Evolutionary conservation across 2,888 invertebrate species (phyloP), one percentile per base, ranked within the genome.

Genomic region (Pilophorus perplexus): DNA sequence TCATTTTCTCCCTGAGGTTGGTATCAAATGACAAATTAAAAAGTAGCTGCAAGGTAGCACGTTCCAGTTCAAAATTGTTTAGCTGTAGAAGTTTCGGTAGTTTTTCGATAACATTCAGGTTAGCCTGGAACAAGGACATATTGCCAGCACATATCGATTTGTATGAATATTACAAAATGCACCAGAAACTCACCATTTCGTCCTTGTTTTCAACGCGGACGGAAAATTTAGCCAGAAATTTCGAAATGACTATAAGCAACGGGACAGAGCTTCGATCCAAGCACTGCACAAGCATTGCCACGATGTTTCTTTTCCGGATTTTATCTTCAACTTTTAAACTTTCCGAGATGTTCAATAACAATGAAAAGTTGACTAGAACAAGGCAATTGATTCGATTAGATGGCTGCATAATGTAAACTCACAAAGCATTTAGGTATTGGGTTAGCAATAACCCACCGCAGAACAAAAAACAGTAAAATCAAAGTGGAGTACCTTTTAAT

Each of bases 1-100:
- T 86, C 88, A 99, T 95, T 80, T 89, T 89, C 72, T 85, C 86
- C 48, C 96, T 82, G 68, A 94, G 78, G 75, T 88, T 88, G 20
- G 87, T 83, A 77, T 98, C 97, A 79, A 99, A 99, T 10, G 96
- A 94, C 71, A 99, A 84, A 83, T 99, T 99, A 76, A 93, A 93
- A 18, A 99, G 80, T 64, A 98, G 80, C 74, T 93, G 88, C 42
- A 96, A 81, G 20, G 92, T 88, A 69, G 93, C 87, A 79, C 90
- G 89, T 25, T 90, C 83, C 70, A 93, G 79, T 75, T 84, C 84
- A 69, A 75, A 77, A 68, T 80, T 81, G 37, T 84, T 83, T 69
- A 81, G 80, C 74, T 86, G 85, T 71, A 97, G 80, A 71, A 96
- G 80, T 62, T 87, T 85, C 3, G 90, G 88, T 73, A 97, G 76